phyloP scores from a whole-genome alignment of 2,888 invertebrate genomes.

The Cenopis cana region DNA sequence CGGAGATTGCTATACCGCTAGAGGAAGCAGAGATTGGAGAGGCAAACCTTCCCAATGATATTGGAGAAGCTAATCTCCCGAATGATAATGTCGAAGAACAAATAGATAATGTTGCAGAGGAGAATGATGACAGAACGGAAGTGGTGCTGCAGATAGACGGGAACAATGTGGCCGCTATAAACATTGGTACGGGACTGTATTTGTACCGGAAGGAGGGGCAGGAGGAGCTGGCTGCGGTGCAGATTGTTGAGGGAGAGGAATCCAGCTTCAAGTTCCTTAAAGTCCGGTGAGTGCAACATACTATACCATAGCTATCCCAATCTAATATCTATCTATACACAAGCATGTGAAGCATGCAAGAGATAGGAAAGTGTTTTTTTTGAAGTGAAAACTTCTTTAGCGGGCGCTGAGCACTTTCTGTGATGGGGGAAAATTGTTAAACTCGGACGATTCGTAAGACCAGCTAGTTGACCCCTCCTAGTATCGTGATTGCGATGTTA shows the following conservation, averaged over 20 bases:
- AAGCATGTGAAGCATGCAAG: too few species aligned
- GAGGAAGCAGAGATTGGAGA: conserved; percentile 15
- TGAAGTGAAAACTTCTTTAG: too few species aligned
- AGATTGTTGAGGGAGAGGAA: conserved; percentile 72
- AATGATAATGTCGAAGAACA: conserved; percentile 12
- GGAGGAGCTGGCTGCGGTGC: conserved; percentile 78
- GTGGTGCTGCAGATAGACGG: conserved; percentile 80
- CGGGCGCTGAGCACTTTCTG: too few species aligned
- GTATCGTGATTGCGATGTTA: too few species aligned
- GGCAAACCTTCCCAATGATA: conserved; percentile 10
- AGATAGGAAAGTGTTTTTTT: too few species aligned
- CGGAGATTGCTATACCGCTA: conserved; percentile 16
- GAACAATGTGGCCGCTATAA: conserved; percentile 79
- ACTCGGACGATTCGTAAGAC: too few species aligned
- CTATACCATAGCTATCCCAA: neutral
- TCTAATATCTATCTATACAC: too few species aligned
- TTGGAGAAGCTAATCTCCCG: conserved; percentile 10
- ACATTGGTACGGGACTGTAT: conserved; percentile 80
- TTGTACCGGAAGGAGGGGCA: conserved; percentile 76
- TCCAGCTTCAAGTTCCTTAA: conserved; percentile 79
- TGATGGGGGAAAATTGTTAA: too few species aligned
- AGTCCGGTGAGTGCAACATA: conserved; percentile 74
- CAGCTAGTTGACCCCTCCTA: too few species aligned
- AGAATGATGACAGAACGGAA: conserved; percentile 67
- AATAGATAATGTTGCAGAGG: conserved; percentile 53